Percentiles rank a stretch among this genome's conserved stretches.
Evolutionary conservation across 1,140 invertebrate genomes (phyloP).

Genomic region (Laupala kohalensis): DNA sequence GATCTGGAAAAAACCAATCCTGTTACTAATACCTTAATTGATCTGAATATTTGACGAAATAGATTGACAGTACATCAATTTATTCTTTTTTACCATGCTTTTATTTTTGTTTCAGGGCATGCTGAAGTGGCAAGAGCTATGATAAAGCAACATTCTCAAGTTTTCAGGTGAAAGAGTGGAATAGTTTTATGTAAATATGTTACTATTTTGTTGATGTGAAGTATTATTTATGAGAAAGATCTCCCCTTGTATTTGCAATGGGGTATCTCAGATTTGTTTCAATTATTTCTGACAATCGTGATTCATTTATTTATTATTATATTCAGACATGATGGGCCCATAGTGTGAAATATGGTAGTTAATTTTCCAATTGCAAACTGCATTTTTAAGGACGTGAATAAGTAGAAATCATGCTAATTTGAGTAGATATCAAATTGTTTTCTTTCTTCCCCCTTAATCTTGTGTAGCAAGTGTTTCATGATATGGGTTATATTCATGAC

Average conservation of each 20-base stretch:
- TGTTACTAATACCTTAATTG: background rate
- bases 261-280: too few species aligned
- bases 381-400: too few species aligned
- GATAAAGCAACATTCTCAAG: conserved; percentile 36
- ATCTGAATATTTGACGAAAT: background rate
- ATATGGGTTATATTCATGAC: too few species aligned
- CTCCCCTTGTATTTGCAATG: background rate
- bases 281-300: too few species aligned
- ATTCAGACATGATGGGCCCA: too few species aligned
- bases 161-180: conserved; percentile 19
- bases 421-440: too few species aligned
- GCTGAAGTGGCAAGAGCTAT: conserved; percentile 36
- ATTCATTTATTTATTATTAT: too few species aligned
- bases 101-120: conserved; percentile 33
- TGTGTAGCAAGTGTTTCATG: too few species aligned
- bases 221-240: background rate
- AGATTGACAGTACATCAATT: background rate
- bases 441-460: too few species aligned
- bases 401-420: too few species aligned
- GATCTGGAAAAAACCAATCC: background rate
- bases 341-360: too few species aligned
- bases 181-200: background rate
- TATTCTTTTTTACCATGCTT: background rate
- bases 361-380: too few species aligned
- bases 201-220: background rate